Percentiles rank a stretch among this genome's conserved stretches.
phyloP scores from a whole-genome alignment of 2,797 vertebrate species.

The Danio choprae region DNA sequence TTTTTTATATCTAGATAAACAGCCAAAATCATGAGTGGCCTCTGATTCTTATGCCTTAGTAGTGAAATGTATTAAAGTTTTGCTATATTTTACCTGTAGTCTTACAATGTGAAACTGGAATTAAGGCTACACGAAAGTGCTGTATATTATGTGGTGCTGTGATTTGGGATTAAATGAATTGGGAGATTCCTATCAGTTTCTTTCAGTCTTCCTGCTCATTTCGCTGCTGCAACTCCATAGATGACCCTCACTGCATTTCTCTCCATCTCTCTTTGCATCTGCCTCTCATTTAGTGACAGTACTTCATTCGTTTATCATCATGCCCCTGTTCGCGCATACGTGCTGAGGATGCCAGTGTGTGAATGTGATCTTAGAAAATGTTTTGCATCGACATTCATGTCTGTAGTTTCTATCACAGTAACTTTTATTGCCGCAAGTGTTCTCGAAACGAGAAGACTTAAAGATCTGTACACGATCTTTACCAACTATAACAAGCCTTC shows the following conservation, averaged over 20 bases:
- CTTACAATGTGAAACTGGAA: slow-evolving; percentile 62
- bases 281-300: slow-evolving; percentile 58
- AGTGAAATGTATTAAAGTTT: slow-evolving; percentile 57
- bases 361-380: slow-evolving; percentile 39
- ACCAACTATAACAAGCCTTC: slow-evolving; percentile 44
- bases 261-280: slow-evolving; percentile 59
- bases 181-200: slow-evolving; percentile 75
- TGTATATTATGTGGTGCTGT: slow-evolving; percentile 55
- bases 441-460: slow-evolving; percentile 49
- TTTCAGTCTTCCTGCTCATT: slow-evolving; percentile 68
- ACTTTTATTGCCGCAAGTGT: slow-evolving; percentile 35
- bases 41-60: slow-evolving; percentile 60
- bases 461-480: slow-evolving; percentile 54
- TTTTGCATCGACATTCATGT: slow-evolving; percentile 51
- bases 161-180: slow-evolving; percentile 63
- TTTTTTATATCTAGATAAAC: slow-evolving; percentile 28
- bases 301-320: slow-evolving; percentile 39
- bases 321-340: slow-evolving; percentile 45
- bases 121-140: slow-evolving; percentile 47
- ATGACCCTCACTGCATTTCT: slow-evolving; percentile 60
- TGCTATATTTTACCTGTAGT: slow-evolving; percentile 54
- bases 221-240: slow-evolving; percentile 47
- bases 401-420: slow-evolving; percentile 47
- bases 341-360: slow-evolving; percentile 50
- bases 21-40: slow-evolving; percentile 53